Evolutionary conservation across 1,140 invertebrate genomes (phyloP).

Genomic region (Steinernema khuongi): DNA sequence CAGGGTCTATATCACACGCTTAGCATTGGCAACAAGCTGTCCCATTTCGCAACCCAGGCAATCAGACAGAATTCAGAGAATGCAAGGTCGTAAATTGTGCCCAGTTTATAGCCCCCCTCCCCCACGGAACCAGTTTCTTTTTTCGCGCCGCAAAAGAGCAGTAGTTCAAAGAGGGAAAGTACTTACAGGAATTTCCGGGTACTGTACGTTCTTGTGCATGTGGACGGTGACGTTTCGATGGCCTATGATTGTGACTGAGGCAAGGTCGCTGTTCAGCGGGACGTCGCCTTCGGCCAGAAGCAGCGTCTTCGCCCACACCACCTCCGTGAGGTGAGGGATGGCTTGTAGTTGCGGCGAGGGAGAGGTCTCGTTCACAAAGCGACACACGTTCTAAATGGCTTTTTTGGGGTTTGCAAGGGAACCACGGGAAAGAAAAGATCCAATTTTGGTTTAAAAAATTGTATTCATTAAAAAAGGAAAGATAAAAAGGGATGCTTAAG

Average conservation of each 20-base stretch:
- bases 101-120: too few relatives aligned
- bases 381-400: constrained; percentile 14
- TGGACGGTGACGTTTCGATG: constrained; percentile 35
- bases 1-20: too few relatives aligned
- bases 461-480: constrained; percentile 6
- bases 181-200: constrained; percentile 49
- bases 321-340: constrained; percentile 18
- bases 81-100: too few relatives aligned
- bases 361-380: neutral
- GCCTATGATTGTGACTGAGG: constrained; percentile 44
- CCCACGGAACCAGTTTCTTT: too few relatives aligned
- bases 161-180: too few relatives aligned
- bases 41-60: too few relatives aligned
- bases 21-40: too few relatives aligned
- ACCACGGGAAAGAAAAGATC: neutral
- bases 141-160: too few relatives aligned
- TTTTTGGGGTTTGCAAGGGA: neutral
- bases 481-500: too few relatives aligned
- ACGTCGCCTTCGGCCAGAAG: constrained; percentile 42
- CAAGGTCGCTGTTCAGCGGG: constrained; percentile 47
- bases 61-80: too few relatives aligned
- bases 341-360: neutral
- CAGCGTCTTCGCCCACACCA: constrained; percentile 57
- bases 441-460: neutral
- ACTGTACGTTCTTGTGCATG: constrained; percentile 42